phyloP scores from a whole-genome alignment of 2,888 invertebrate genomes.

The Leptogaster cylindrica region DNA sequence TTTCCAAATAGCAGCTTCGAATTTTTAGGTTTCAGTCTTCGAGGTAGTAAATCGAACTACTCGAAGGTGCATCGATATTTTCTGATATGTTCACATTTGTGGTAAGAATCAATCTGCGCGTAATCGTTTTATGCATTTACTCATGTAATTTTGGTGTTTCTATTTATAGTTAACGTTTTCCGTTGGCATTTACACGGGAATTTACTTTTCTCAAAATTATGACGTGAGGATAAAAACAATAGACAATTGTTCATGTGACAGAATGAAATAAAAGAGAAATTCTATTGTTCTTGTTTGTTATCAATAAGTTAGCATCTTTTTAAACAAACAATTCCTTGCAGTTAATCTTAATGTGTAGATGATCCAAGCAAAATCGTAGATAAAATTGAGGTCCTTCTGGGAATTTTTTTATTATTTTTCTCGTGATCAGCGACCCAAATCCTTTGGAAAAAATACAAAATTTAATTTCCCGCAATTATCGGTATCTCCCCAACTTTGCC shows the following conservation, averaged over 20 bases:
- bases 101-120: constrained; percentile 50
- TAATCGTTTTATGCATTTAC: constrained; percentile 6
- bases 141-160: constrained; percentile 48
- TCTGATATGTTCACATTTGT: constrained; percentile 58
- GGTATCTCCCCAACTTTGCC: too few relatives aligned
- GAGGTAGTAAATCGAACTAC: too few relatives aligned
- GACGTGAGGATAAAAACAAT: constrained; percentile 63
- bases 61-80: constrained; percentile 18
- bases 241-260: constrained; percentile 14
- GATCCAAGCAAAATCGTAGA: constrained; percentile 77
- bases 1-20: too few relatives aligned
- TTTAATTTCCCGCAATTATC: too few relatives aligned
- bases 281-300: not conserved
- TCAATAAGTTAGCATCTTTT: too few relatives aligned
- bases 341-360: constrained; percentile 86
- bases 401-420: too few relatives aligned
- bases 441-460: too few relatives aligned
- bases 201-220: constrained; percentile 77
- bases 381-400: constrained; percentile 73
- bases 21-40: too few relatives aligned
- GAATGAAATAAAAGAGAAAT: not conserved
- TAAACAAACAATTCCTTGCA: constrained; percentile 56
- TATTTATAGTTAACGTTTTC: constrained; percentile 69
- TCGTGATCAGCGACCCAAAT: too few relatives aligned
- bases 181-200: constrained; percentile 73